Evolutionary conservation across 2,113 vertebrate genomes (phyloP), one percentile per base, ranked within the genome.

Genomic region (Thomomys bottae): DNA sequence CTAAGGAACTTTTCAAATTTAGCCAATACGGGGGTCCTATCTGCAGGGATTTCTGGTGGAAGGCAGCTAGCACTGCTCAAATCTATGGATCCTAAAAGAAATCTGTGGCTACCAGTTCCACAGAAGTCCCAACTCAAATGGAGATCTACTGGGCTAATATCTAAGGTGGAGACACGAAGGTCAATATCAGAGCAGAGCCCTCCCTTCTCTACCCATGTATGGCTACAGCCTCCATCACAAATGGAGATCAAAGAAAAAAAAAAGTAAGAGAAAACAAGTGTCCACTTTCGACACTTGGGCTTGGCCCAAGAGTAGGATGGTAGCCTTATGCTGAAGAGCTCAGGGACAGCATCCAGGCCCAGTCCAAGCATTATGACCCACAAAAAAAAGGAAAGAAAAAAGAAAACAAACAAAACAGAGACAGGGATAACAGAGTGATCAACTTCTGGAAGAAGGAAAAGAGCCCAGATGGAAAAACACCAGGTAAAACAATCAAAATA

Each of bases 1-100:
- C 88, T 45, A 54, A 94, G 67, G 61, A 85, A 79, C 76, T 86
- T 91, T 92, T 82, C 57, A 94, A 95, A 94, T 14, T 89, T 75
- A 94, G 70, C 84, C 84, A 75, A 17, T 84, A 59, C 20, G 20
- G 17, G 70, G 40, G 54, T 90, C 70, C n/a, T 28, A 77, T 30
- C 34, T 40, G 57, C 63, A 88, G 86, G 90, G 59, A 66, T 23
- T 23, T 67, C 40, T 64, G 42, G n/a, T 2, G 77, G 3, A 8
- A 70, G 32, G 77, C 10, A 40, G 67, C 70, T 61, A 24, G 54
- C 77, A 23, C 77, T 82, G 67, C 67, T n/a, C 8, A 93, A 76
- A 36, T 64, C 45, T 42, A 40, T 63, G 78, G 82, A 67, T 88
- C 42, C 78, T 88, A 79, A 85, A 79, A 88, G 82, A 73, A 89